Conservation (phyloP, 2,113 vertebrate genomes). For the Naja naja region DNA sequence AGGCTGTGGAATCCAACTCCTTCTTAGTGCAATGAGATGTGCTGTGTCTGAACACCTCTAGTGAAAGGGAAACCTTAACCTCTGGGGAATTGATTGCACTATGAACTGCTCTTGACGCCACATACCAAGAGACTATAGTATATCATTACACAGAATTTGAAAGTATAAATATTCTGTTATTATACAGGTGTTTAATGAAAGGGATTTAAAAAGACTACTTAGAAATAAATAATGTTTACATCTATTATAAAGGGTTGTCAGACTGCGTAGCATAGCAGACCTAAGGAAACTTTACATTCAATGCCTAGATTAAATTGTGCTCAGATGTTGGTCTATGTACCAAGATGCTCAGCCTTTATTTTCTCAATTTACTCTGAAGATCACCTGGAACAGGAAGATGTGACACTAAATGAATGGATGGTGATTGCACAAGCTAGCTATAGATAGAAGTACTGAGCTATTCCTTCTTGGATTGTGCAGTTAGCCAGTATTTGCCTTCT, state of each 20-base stretch:
- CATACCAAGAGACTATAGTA: too few relatives aligned
- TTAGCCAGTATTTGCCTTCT: neutral
- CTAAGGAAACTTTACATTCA: neutral
- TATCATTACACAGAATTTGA: too few relatives aligned
- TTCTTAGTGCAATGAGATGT: too few relatives aligned
- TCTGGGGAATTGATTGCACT: too few relatives aligned
- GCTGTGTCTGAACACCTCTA: too few relatives aligned
- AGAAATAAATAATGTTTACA: neutral
- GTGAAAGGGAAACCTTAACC: too few relatives aligned
- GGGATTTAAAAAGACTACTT: neutral
- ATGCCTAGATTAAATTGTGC: neutral
- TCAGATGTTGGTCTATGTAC: neutral
- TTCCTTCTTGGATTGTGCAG: neutral
- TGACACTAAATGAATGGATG: neutral
- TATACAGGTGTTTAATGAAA: neutral
- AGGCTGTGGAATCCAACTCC: too few relatives aligned
- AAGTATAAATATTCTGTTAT: neutral
- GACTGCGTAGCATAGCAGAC: neutral
- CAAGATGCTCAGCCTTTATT: neutral
- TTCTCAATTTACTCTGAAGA: neutral
- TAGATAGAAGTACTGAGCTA: neutral
- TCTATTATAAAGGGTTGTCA: neutral
- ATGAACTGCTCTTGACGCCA: too few relatives aligned
- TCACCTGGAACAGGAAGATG: neutral
- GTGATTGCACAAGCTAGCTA: neutral